Evolutionary conservation across 2,888 invertebrate species (phyloP), one percentile per base, ranked within the genome.

Genomic region (Microchrysa polita): DNA sequence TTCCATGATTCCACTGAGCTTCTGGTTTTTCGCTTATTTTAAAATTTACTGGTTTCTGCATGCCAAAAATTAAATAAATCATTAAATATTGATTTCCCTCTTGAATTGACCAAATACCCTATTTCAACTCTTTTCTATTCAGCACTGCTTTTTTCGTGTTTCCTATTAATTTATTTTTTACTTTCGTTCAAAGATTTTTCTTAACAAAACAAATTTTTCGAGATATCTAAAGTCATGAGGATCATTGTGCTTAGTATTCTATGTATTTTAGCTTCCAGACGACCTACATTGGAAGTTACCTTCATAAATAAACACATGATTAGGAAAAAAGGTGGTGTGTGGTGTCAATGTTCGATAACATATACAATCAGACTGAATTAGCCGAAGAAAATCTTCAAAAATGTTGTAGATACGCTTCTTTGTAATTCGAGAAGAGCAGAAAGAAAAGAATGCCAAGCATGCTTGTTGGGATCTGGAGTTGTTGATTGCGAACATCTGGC

Each of bases 281-380:
- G 65, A 10, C 48, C 48, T n/a, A 48, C 1, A 48, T 65, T 65
- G 22, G 65, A 18, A 7, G 65, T 44, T 65, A 48, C 12, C 48
- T 48, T n/a, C 4, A 12, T 5, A 22, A 48, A 27, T n/a, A n/a
- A n/a, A n/a, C n/a, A n/a, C n/a, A n/a, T n/a, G n/a, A n/a, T n/a
- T 61, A 44, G 44, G 18, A 23, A 40, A n/a, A 40, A 65, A 69
- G 69, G 69, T 69, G 69, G 55, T n/a, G n/a, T n/a, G n/a, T n/a
- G n/a, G 20, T 20, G 69, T 69, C 69, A 69, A 57, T 57, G 69
- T 20, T 69, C 69, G 55, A 69, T 69, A 69, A 69, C 22, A 57
- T 69, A 69, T 16, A 69, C 69, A 69, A 34, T 55, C 48, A 42
- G 34, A 57, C 40, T n/a, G 48, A 48, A 48, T 40, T 20, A 34